Percentiles rank a stretch among this genome's conserved stretches.
These are phyloP conservation scores for Euura lappo DNA, from an alignment of 1,140 invertebrate genomes.

Conservation along the genomic window DNA sequence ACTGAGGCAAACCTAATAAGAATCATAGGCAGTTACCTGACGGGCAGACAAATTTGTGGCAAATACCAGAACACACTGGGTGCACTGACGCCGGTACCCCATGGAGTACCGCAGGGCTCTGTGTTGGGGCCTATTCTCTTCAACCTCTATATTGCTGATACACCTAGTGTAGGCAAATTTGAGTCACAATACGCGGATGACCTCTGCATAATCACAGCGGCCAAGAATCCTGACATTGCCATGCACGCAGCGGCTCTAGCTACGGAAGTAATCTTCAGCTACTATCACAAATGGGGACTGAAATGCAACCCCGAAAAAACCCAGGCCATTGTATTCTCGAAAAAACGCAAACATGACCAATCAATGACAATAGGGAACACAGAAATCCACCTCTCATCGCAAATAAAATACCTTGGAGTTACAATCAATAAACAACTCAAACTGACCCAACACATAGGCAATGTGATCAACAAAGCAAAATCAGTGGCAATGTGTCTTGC, in stretches of 20 bases:
- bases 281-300: background rate
- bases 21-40: constrained; percentile 12
- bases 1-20: constrained; percentile 12
- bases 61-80: constrained; percentile 11
- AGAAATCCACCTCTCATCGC: background rate
- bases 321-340: constrained; percentile 10
- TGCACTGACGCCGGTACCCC: background rate
- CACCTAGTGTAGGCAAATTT: background rate
- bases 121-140: constrained; percentile 15
- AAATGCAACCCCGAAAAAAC: constrained; percentile 14
- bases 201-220: constrained; percentile 9
- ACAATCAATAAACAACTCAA: background rate
- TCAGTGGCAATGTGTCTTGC: constrained; percentile 9
- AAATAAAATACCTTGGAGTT: constrained; percentile 16
- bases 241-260: too few species aligned
- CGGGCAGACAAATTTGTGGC: constrained; percentile 4
- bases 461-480: constrained; percentile 7
- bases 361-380: constrained; percentile 11
- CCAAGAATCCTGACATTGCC: background rate
- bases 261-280: too few species aligned
- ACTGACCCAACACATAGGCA: constrained; percentile 8
- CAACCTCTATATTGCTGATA: constrained; percentile 15
- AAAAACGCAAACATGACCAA: background rate
- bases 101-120: constrained; percentile 10
- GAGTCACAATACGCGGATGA: constrained; percentile 15